Base-by-base conservation (phyloP, 2,797 vertebrate genomes). In the Pitangus sulphuratus region DNA sequence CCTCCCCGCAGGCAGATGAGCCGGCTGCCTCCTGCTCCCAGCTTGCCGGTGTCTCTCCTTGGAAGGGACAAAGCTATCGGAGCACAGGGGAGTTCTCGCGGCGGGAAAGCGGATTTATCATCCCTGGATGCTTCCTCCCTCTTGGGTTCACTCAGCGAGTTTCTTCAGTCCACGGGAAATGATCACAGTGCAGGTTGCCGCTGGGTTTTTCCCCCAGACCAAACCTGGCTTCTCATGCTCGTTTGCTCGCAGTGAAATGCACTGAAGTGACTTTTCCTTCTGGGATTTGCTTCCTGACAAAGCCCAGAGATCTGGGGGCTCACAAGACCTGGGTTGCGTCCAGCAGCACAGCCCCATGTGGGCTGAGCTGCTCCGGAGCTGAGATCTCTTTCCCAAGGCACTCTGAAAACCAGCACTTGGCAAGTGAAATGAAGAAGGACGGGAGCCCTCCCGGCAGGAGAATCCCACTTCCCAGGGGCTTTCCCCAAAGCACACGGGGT, bases 351-450 rank as follows among this genome's bases (percentile, higher is more conserved):
- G 88, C 81, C 93, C 76, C 90, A 57, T 11, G 69, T 2, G 89
- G 72, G 53, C 15, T 62, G 22, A 71, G 62, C 86, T 1, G 35
- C 12, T n/a, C 1, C 8, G 31, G 62, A 75, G 74, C 33, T 17
- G 6, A 2, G 3, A 60, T 25, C 84, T 56, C 1, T 83, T 44
- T 62, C 37, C 15, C 57, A 5, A n/a, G 31, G 86, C 74, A 9
- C 24, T 6, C 1, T 0, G 18, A n/a, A 80, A 80, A 8, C 3
- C 50, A 30, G 47, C 42, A 1, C 39, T 26, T 1, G 0, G 62
- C 16, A 10, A 48, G 50, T 53, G 65, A 64, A 13, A 26, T 60
- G 58, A 3, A 19, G 18, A 45, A 47, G 70, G 35, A 45, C 47
- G 22, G 57, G 22, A 66, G 65, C 71, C 39, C 39, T 42, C 28